Base-by-base conservation (phyloP, 2,888 invertebrate genomes). In the Venusia cambrica region DNA sequence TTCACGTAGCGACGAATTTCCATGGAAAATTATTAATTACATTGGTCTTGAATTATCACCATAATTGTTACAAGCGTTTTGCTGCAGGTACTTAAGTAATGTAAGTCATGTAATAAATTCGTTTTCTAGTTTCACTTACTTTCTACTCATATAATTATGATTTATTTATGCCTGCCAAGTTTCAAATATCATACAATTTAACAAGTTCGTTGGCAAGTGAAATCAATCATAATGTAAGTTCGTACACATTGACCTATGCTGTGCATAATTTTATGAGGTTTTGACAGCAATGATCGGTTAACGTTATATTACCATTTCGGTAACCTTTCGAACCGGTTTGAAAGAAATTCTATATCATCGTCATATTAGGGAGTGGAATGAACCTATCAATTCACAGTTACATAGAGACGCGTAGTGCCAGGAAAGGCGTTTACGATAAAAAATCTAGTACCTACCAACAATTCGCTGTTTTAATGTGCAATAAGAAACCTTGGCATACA, bases 101-200 rank as follows among this genome's bases (percentile, higher is more conserved):
- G 6, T 28, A 21, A 22, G 14, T 19, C 22, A 8, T 18, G 30
- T 24, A 17, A 38, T 38, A 27, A 41, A 27, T 41, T 26, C 17
- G 28, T 34, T 42, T 45, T 48, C 39, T 38, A 48, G 42, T 45
- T 38, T 38, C 24, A 18, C 29, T 32, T 30, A 48, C 45, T 48
- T 45, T 48, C 38, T 45, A 41, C 20, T 22, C 13, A 34, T 26
- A 35, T 28, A 5, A 1, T 17, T 38, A 36, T 36, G 29, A 45
- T 33, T 36, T 33, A 45, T 34, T 32, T 34, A 32, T 32, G 21
- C 14, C 6, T 21, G 15, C 11, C 27, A 18, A 27, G 18, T 47
- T 32, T 28, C 5, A 29, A 28, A 34, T 25, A 41, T 10, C 16
- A 18, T 17, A 32, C 21, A 22, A 9, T 20, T 16, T 39, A 40